Percentiles rank a stretch among this genome's conserved stretches.
These are phyloP conservation scores for Scaptodrosophila latifasciaeformis DNA, from an alignment of 2,888 invertebrate genomes.

Conservation along the genomic window DNA sequence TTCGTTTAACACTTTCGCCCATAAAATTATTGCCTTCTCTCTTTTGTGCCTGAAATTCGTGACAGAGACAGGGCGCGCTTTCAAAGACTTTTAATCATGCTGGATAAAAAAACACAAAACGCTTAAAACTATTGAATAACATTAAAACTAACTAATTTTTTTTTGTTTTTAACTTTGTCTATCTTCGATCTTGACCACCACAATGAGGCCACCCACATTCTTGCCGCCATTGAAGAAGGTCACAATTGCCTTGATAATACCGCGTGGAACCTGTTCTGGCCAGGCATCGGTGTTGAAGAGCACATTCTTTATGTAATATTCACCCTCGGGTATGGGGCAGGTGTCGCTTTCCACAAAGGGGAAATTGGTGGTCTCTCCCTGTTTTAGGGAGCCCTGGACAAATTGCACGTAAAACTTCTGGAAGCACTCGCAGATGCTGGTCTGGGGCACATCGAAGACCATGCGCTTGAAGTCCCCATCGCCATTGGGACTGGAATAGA, in stretches of 20 bases:
- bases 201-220: slow-evolving; percentile 53
- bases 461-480: slow-evolving; percentile 61
- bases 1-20: slow-evolving; percentile 26
- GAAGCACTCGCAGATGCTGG: slow-evolving; percentile 62
- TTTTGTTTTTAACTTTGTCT: background rate
- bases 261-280: slow-evolving; percentile 65
- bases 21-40: too few species aligned
- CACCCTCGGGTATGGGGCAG: slow-evolving; percentile 63
- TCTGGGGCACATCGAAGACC: slow-evolving; percentile 61
- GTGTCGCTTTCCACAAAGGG: slow-evolving; percentile 56
- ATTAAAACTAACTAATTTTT: too few species aligned
- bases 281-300: slow-evolving; percentile 56
- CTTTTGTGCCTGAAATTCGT: background rate
- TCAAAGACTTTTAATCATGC: background rate
- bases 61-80: background rate
- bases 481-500: slow-evolving; percentile 58
- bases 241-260: slow-evolving; percentile 56
- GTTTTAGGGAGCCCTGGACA: slow-evolving; percentile 55
- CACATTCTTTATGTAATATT: slow-evolving; percentile 53
- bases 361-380: slow-evolving; percentile 58
- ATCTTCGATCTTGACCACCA: slow-evolving; percentile 55
- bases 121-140: too few species aligned
- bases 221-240: slow-evolving; percentile 52
- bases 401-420: slow-evolving; percentile 63
- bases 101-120: slow-evolving; percentile 7